Base-by-base conservation (phyloP, 2,113 vertebrate species). In the Podilymbus podiceps region DNA sequence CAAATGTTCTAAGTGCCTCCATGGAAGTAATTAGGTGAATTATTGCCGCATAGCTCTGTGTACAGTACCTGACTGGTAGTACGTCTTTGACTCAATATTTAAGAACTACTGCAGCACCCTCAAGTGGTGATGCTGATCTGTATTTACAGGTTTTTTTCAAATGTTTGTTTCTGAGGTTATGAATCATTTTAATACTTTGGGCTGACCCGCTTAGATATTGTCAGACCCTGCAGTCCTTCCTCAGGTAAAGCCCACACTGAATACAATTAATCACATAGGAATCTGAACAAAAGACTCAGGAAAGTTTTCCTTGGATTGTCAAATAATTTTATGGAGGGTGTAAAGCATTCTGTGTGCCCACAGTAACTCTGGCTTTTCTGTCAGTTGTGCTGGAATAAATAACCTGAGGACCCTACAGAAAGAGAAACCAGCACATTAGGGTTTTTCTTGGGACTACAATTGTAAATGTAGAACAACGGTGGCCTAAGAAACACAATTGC, bases 81-180 rank as follows among this genome's bases (percentile, higher is more conserved):
- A 55, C 42, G 73, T 62, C 83, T 64, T 62, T 20, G 83, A 85
- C 64, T 53, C 35, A 7, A 78, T 77, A 15, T 75, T 97, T 97
- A 93, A 66, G 95, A 97, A 85, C 92, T 95, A 94, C 97, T 93
- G 90, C 68, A 97, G 98, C 97, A 49, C 98, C 98, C 98, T 95
- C 98, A 75, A 93, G 98, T 92, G 98, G 98, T 78, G 30, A 83
- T 59, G 87, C 9, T 85, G 56, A 60, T 95, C 96, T 68, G 67
- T 49, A 69, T 76, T 82, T 88, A 49, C 38, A 47, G 19, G 27
- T 55, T 60, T 31, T 47, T 27, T 20, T 1, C 50, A 30, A 6
- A 55, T 60, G 52, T 64, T 63, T 56, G 21, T 63, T 75, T 60
- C 60, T 33, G 18, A 30, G 8, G 1, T 27, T 42, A 33, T 52